A percentile compares a stretch with the other conserved stretches of the same genome.
Conservation (phyloP, 2,113 vertebrate species). For the Gnathonemus echidnorhynchus region DNA sequence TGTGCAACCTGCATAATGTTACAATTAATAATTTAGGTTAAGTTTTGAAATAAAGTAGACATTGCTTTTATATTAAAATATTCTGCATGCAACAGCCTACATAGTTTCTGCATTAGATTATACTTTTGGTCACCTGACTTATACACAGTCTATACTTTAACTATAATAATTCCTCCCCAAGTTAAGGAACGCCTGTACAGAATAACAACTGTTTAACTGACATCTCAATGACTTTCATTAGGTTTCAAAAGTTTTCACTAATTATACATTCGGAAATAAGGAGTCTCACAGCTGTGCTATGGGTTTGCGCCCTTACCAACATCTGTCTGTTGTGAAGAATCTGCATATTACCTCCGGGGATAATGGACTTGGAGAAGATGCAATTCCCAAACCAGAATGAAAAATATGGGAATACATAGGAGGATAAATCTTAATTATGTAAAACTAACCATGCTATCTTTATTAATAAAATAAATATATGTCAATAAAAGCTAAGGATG, state of each 20-base stretch:
- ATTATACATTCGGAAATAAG: not conserved
- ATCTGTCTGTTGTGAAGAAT: not conserved
- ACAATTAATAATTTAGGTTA: not conserved
- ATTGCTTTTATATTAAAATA: not conserved
- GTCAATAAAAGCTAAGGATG: not conserved
- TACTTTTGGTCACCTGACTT: not conserved
- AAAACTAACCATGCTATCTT: not conserved
- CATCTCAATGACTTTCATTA: conserved; percentile 2
- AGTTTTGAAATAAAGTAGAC: not conserved
- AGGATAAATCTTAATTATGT: not conserved
- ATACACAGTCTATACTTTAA: not conserved
- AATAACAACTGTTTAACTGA: not conserved
- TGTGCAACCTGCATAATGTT: not conserved
- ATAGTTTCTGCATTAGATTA: not conserved
- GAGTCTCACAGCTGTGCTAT: not conserved
- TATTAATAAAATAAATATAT: not conserved
- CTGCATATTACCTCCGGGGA: not conserved
- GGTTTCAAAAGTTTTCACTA: not conserved
- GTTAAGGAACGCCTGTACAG: not conserved
- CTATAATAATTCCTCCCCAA: not conserved
- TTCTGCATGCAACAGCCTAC: not conserved
- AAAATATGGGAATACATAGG: not conserved
- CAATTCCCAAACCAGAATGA: not conserved
- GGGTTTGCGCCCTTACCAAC: not conserved
- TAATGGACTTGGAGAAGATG: not conserved